A percentile compares a stretch with the other conserved stretches of the same genome.
Conservation (phyloP, 2,113 vertebrate species). For the Nanger granti region DNA sequence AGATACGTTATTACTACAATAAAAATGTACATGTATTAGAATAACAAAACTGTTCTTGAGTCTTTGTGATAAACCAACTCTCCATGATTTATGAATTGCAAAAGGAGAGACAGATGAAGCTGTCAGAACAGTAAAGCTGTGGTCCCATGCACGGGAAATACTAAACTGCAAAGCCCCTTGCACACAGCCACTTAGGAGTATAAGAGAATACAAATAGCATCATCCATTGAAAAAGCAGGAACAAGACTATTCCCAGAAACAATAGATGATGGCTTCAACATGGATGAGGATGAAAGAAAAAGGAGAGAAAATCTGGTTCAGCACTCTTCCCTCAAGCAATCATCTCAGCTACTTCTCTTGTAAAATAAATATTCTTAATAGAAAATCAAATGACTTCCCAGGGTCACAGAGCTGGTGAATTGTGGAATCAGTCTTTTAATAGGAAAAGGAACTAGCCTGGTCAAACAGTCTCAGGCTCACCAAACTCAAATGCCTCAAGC, state of each 20-base stretch:
- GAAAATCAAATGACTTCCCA: not conserved
- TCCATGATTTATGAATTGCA: not conserved
- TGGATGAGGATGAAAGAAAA: not conserved
- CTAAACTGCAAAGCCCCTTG: not conserved
- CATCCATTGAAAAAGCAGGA: not conserved
- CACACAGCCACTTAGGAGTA: not conserved
- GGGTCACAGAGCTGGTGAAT: not conserved
- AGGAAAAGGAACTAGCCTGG: not conserved
- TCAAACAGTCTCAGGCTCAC: not conserved
- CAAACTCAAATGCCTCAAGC: not conserved
- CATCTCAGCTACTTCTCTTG: not conserved
- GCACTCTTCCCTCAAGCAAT: not conserved
- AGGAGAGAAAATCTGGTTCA: not conserved
- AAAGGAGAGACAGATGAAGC: constrained; percentile 1
- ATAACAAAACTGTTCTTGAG: not conserved
- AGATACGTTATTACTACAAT: not conserved
- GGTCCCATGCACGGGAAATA: not conserved
- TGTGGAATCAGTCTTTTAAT: not conserved
- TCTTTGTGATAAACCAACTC: not conserved
- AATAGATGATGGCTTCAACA: not conserved
- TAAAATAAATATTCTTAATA: not conserved
- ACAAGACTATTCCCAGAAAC: not conserved
- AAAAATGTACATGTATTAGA: not conserved
- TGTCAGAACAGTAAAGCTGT: not conserved
- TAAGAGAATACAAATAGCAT: not conserved